Conservation (phyloP, 92 coral and sea anemone species). For the Epizoanthus illoricatus region DNA sequence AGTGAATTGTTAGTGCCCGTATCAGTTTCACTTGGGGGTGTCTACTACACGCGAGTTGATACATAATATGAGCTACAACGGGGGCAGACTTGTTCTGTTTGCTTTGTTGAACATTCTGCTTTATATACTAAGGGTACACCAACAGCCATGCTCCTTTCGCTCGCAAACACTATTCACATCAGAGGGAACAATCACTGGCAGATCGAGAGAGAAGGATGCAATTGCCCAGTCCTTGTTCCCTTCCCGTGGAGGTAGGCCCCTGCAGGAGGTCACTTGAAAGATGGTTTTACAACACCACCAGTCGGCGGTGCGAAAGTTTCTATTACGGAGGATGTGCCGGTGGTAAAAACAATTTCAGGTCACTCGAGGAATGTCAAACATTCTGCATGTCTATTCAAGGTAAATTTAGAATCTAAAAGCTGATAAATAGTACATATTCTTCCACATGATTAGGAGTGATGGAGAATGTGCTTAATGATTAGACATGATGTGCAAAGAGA, state of each 20-base stretch:
- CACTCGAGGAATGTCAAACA: slow-evolving; percentile 26
- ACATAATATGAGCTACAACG: no score
- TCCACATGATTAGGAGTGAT: background rate
- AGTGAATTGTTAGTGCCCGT: background rate
- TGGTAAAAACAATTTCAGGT: slow-evolving; percentile 23
- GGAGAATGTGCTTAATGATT: no score
- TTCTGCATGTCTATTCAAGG: slow-evolving; percentile 31
- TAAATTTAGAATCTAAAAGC: background rate
- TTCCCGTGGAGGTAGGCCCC: background rate
- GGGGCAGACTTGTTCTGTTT: no score
- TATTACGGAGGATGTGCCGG: slow-evolving; percentile 31
- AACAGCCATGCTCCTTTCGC: background rate
- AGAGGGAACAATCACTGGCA: background rate
- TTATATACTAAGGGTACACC: background rate
- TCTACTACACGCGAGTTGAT: no score
- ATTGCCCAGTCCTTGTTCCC: background rate
- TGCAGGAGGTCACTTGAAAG: slow-evolving; percentile 29
- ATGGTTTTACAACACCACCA: slow-evolving; percentile 31
- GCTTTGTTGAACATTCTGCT: no score
- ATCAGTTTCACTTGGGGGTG: background rate
- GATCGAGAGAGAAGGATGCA: background rate
- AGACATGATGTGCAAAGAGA: no score
- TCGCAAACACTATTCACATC: background rate
- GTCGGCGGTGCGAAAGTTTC: slow-evolving; percentile 13
- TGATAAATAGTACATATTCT: background rate